A percentile compares a stretch with the other conserved stretches of the same genome.
Conservation (phyloP, 2,888 invertebrate genomes). For the Drosophila siamana region DNA sequence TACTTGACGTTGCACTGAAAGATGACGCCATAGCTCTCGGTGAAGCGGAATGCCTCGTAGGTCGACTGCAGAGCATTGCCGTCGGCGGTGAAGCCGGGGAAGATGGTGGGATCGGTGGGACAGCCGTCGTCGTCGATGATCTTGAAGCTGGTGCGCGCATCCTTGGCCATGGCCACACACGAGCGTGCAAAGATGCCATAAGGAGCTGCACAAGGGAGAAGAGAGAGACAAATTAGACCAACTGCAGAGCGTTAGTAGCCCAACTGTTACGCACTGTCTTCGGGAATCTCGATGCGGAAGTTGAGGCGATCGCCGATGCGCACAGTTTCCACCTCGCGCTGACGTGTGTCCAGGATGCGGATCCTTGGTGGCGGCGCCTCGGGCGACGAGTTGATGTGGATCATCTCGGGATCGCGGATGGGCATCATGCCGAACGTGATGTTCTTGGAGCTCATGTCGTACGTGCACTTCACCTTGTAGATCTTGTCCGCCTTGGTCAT, state of each 20-base stretch:
- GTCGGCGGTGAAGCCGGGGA: conserved; percentile 96
- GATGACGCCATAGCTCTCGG: conserved; percentile 97
- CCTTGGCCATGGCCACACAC: conserved; percentile 98
- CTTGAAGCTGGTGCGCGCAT: conserved; percentile 97
- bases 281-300: conserved; percentile 97
- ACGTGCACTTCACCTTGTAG: conserved; percentile 98
- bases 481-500: conserved; percentile 99
- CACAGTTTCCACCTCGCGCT: conserved; percentile 96
- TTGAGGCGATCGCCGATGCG: conserved; percentile 97
- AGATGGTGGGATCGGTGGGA: conserved; percentile 96
- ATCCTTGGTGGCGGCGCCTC: conserved; percentile 97
- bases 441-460: conserved; percentile 98
- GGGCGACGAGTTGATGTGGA: conserved; percentile 97
- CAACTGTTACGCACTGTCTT: conserved; percentile 91
- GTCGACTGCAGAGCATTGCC: conserved; percentile 95
- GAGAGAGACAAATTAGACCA: too few relatives aligned
- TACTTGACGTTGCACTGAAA: conserved; percentile 99
- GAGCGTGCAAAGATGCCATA: conserved; percentile 98
- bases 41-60: conserved; percentile 97
- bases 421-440: conserved; percentile 99
- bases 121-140: conserved; percentile 98
- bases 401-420: conserved; percentile 97
- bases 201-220: conserved; percentile 88
- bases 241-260: not conserved
- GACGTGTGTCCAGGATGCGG: conserved; percentile 93